Conservation (phyloP, 2,888 invertebrate species). For the Hanleya hanleyi region DNA sequence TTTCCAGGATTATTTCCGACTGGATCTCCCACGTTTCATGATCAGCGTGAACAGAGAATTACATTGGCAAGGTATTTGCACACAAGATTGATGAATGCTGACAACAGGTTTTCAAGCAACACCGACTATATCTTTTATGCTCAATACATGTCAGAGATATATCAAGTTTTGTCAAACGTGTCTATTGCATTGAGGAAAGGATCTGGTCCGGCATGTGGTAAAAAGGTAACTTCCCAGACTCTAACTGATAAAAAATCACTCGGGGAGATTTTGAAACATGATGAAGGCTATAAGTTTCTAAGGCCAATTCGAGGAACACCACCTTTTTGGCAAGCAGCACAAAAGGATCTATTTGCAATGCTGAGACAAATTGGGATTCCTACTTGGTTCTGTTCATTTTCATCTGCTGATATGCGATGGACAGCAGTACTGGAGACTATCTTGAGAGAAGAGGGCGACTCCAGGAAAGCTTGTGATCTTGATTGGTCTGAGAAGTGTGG, state of each 20-base stretch:
- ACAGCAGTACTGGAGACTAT: constrained; percentile 34
- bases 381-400: constrained; percentile 37
- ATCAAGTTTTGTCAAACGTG: constrained; percentile 12
- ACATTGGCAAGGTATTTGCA: constrained; percentile 24
- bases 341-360: constrained; percentile 37
- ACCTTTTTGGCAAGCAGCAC: constrained; percentile 35
- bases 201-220: not conserved
- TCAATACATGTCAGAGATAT: constrained; percentile 27
- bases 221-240: constrained; percentile 14
- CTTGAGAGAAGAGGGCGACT: constrained; percentile 24
- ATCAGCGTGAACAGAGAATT: not conserved
- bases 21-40: not conserved
- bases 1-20: too few species aligned
- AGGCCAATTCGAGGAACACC: constrained; percentile 33
- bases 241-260: constrained; percentile 6
- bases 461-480: constrained; percentile 14
- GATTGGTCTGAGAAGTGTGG: constrained; percentile 29
- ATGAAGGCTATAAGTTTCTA: constrained; percentile 30
- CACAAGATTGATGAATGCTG: constrained; percentile 25
- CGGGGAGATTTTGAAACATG: constrained; percentile 18
- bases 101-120: constrained; percentile 27
- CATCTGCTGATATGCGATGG: constrained; percentile 38
- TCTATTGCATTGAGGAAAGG: constrained; percentile 24
- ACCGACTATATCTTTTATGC: constrained; percentile 33
- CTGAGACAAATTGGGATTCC: too few species aligned